Evolutionary conservation across 2,888 invertebrate genomes (phyloP).

Genomic region (Ormyrus pomaceus): DNA sequence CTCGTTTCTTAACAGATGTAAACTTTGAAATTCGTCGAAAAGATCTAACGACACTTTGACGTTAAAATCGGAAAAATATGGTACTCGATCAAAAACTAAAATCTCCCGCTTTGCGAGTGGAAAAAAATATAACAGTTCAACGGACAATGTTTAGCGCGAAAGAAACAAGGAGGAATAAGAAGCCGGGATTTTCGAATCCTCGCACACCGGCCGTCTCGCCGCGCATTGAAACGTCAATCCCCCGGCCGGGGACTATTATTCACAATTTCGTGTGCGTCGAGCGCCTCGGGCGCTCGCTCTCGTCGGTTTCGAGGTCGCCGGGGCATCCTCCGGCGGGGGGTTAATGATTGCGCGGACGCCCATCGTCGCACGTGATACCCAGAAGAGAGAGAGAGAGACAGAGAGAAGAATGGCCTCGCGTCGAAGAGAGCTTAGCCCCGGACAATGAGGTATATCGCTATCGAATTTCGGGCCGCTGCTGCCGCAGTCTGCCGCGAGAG

Average conservation of each 20-base stretch:
- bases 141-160: not conserved
- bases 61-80: too few species aligned
- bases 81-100: too few species aligned
- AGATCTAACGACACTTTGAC: too few species aligned
- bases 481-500: constrained; percentile 2
- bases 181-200: not conserved
- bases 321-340: constrained; percentile 32
- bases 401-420: not conserved
- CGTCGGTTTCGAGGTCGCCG: constrained; percentile 38
- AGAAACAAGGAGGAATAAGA: not conserved
- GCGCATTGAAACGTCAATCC: constrained; percentile 44
- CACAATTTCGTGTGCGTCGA: constrained; percentile 21
- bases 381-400: not conserved
- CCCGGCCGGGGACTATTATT: constrained; percentile 28
- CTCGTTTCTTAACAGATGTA: too few species aligned
- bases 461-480: constrained; percentile 60
- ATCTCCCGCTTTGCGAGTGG: too few species aligned
- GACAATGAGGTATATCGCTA: constrained; percentile 53
- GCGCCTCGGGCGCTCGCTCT: not conserved
- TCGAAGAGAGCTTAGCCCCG: not conserved
- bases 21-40: too few species aligned
- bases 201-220: not conserved
- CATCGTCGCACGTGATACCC: constrained; percentile 1
- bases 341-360: constrained; percentile 52
- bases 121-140: too few species aligned